These are phyloP conservation scores for Bombus waltoni DNA, from an alignment of 1,140 invertebrate genomes.

Conservation along the genomic window DNA sequence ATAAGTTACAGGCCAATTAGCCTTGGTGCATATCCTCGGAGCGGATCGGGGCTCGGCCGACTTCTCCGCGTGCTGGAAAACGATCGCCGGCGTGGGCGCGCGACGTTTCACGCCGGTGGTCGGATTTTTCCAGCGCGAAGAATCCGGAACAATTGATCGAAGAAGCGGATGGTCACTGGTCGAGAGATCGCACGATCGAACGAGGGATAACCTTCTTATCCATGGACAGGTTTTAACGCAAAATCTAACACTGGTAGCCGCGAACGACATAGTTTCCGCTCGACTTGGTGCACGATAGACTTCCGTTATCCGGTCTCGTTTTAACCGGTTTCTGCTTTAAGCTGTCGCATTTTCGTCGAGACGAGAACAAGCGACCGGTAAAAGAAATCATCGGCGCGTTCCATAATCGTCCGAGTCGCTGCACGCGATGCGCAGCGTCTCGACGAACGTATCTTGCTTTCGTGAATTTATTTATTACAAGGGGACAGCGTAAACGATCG, in stretches of 20 bases:
- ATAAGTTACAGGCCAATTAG: constrained; percentile 17
- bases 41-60: neutral
- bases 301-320: neutral
- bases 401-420: too few species aligned
- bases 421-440: too few species aligned
- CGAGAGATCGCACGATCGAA: neutral
- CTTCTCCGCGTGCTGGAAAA: neutral
- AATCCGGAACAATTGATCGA: neutral
- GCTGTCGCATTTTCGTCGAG: too few species aligned
- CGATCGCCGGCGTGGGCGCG: constrained; percentile 1
- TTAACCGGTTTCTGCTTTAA: too few species aligned
- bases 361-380: too few species aligned
- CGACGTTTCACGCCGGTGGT: neutral
- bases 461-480: too few species aligned
- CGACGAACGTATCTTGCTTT: too few species aligned
- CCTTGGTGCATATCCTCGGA: neutral
- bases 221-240: neutral
- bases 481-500: too few species aligned
- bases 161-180: neutral
- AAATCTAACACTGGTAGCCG: neutral
- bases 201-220: too few species aligned
- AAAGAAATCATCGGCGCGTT: too few species aligned
- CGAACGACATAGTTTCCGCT: neutral
- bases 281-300: neutral
- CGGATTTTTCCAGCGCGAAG: neutral